Base-by-base conservation (phyloP, 2,888 invertebrate species). In the Philereme transversata region DNA sequence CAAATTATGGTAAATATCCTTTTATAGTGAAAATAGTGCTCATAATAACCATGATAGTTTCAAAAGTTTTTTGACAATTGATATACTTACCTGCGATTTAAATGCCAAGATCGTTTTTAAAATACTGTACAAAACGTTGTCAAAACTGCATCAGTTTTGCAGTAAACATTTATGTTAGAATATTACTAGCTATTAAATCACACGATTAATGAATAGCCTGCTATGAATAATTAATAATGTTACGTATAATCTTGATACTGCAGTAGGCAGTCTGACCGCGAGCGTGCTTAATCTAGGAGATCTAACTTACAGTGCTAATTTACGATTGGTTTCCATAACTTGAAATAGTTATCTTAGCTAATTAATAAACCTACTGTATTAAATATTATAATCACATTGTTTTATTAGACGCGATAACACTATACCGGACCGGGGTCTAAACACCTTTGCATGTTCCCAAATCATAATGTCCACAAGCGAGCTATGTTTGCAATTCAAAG, bases 291-390 rank as follows among this genome's bases (percentile, higher is more conserved):
- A 55, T 49, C 58, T 36, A 49, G 48, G 50, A 46, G 46, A 50
- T 54, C 49, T 45, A 51, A 48, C 58, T 47, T 48, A 51, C 62
- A 51, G 51, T 48, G 5, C 58, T 62, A 11, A 54, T 43, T 51
- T 48, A 59, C 59, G 45, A 59, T 51, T 50, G 33, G 36, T 43
- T 51, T 52, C 44, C 49, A 48, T 46, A 59, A 45, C 47, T 40
- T 22, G 35, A 11, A 55, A 51, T 55, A 59, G 41, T 10, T 33
- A 56, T 50, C 55, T 50, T 33, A n/a, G 34, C 36, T 40, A 48
- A 58, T 51, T 51, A 58, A 43, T 40, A 43, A 59, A n/a, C 45
- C 11, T 35, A 59, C 40, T 8, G n/a, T 34, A 11, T 11, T 34
- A 34, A 48, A 10, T 53, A 45, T 51, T 38, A 50, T 38, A 47